Conservation (phyloP, 2,797 vertebrate genomes). For the Hypotaenidia okinawae region DNA sequence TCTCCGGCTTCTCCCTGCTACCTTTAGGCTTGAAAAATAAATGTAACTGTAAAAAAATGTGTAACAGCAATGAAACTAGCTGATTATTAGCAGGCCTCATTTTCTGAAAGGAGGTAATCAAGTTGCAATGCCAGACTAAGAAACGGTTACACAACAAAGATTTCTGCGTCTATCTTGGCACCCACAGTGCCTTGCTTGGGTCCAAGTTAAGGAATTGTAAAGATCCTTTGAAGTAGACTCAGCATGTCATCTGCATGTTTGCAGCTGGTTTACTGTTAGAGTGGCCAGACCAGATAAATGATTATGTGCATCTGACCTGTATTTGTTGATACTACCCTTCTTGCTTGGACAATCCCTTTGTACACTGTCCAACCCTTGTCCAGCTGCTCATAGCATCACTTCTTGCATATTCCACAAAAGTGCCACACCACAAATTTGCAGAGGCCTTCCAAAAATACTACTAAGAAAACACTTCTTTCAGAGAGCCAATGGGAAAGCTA, state of each 20-base stretch:
- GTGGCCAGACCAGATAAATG: slow-evolving; percentile 18
- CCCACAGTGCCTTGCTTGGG: not conserved
- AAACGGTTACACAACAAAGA: not conserved
- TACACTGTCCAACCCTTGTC: not conserved
- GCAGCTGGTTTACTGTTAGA: slow-evolving; percentile 23
- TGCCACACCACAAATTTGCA: not conserved
- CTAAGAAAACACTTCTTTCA: not conserved
- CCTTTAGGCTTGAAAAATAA: not conserved
- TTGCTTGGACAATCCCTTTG: slow-evolving; percentile 3
- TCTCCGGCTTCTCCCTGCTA: not conserved
- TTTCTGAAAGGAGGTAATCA: not conserved
- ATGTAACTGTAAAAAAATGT: not conserved
- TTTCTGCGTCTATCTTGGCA: not conserved
- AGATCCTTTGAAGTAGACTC: slow-evolving; percentile 63
- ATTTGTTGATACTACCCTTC: not conserved
- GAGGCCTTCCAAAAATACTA: not conserved
- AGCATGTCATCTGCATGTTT: slow-evolving; percentile 54
- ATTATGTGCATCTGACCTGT: not conserved
- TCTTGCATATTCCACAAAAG: not conserved
- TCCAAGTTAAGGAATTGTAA: slow-evolving; percentile 1
- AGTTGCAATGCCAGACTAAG: not conserved
- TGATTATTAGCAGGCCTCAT: not conserved
- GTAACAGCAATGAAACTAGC: not conserved
- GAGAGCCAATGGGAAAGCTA: not conserved
- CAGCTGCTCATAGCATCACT: not conserved